These are phyloP conservation scores for Schlechtendalia chinensis DNA, from an alignment of 1,140 invertebrate species.

Conservation along the genomic window DNA sequence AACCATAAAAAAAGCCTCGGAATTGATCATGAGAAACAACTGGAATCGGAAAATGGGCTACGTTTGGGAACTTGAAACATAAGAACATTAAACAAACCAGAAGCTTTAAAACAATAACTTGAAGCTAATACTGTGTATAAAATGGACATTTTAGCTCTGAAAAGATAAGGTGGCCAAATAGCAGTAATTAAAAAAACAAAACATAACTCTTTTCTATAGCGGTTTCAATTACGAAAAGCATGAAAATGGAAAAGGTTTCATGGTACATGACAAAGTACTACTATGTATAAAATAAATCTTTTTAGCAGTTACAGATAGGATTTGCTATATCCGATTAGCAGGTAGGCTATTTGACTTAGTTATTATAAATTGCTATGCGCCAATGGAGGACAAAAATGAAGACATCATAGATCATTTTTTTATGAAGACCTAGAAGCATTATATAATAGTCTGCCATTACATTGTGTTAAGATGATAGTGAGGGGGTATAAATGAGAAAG, in stretches of 20 bases:
- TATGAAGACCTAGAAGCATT: no score
- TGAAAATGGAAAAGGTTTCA: constrained; percentile 6
- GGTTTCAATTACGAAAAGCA: constrained; percentile 22
- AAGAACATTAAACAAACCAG: constrained; percentile 24
- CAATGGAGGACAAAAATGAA: no score
- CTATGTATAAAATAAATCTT: constrained; percentile 33
- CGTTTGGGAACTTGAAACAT: constrained; percentile 30
- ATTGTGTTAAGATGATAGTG: constrained; percentile 12
- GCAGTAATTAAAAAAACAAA: constrained; percentile 25
- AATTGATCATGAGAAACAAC: constrained; percentile 56
- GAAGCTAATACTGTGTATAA: constrained; percentile 2
- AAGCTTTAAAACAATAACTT: constrained; percentile 5
- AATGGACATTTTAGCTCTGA: constrained; percentile 1
- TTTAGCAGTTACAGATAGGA: constrained; percentile 21
- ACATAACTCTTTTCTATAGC: constrained; percentile 30
- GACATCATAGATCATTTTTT: no score
- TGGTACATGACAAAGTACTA: constrained; percentile 27
- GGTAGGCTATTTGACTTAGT: constrained; percentile 9
- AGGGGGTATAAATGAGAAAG: constrained; percentile 16
- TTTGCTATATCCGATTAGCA: background rate
- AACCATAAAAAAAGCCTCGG: constrained; percentile 9
- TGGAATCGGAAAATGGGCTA: constrained; percentile 30
- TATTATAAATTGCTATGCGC: no score
- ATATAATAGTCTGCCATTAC: no score
- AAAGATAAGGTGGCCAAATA: constrained; percentile 27